These are phyloP conservation scores for Speoplatyrhinus poulsoni DNA, from an alignment of 2,113 vertebrate species.

Conservation along the genomic window DNA sequence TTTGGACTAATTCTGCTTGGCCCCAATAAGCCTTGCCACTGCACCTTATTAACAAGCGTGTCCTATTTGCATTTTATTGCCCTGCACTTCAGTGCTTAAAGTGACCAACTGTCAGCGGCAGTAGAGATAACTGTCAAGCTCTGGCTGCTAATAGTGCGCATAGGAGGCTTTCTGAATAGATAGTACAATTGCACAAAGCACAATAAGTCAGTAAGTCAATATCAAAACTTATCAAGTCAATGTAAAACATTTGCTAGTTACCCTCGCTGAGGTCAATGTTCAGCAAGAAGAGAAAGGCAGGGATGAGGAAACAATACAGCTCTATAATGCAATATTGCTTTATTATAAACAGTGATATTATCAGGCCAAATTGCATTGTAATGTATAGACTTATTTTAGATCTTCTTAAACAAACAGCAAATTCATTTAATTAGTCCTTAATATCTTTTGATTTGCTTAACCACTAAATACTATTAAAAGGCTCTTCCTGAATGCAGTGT, in stretches of 20 bases:
- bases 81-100: conserved; percentile 57
- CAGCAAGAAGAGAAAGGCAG: too few relatives aligned
- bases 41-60: conserved; percentile 69
- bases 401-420: too few relatives aligned
- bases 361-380: too few relatives aligned
- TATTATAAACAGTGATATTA: too few relatives aligned
- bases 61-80: conserved; percentile 69
- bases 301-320: background rate
- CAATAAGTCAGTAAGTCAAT: background rate
- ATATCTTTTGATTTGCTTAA: too few relatives aligned
- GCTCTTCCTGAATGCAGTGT: conserved; percentile 5
- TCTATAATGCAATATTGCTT: background rate
- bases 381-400: too few relatives aligned
- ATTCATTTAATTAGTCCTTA: too few relatives aligned
- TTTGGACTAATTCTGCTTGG: conserved; percentile 51
- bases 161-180: conserved; percentile 70
- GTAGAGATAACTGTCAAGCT: conserved; percentile 58
- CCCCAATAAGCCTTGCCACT: conserved; percentile 52
- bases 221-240: background rate
- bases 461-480: too few relatives aligned
- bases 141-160: conserved; percentile 58
- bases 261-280: too few relatives aligned
- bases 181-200: conserved; percentile 38
- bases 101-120: conserved; percentile 53
- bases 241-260: background rate